Evolutionary conservation across 2,888 invertebrate genomes (phyloP), one percentile per base, ranked within the genome.

Genomic region (Papilio elwesi): DNA sequence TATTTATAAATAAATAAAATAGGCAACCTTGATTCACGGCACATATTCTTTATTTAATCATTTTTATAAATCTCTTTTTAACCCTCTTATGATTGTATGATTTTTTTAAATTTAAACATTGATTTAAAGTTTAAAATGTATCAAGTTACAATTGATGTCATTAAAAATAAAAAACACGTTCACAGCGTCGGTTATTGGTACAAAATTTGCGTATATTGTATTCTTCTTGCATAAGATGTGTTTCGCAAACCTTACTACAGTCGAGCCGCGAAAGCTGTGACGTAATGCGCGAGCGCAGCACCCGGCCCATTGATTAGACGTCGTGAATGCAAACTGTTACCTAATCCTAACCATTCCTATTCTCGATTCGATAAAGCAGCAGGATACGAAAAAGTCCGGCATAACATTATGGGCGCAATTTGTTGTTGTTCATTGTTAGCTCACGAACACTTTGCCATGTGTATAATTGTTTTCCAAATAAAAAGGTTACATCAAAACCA

Each of bases 241-340:
- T 92, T 92, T 92, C 90, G 88, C 90, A 92, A 92, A 88, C 87
- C 38, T 85, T 84, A 80, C 85, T 83, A 83, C 79, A 76, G 76
- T 76, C 76, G 75, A 78, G 83, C 80, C 85, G 87, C 87, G 92
- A 93, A 93, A 92, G 92, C 86, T 81, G 81, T 93, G 91, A 92
- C 87, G 92, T 87, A 93, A 93, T 75, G 75, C 82, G 80, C 86
- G 67, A 77, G 82, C 85, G 82, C 87, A 79, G 76, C 78, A 76
- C 52, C 80, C 80, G 78, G 83, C 81, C 90, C 93, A 93, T 93
- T 93, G 90, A 93, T 92, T 91, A 92, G 87, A 85, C 82, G 76
- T 81, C 80, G 85, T 90, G 87, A 90, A 90, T 90, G 90, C 88
- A 88, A 87, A 86, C 80, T 80, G 85, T 90, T 89, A 88, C 86